A percentile compares a stretch with the other conserved stretches of the same genome.
Evolutionary conservation across 2,113 vertebrate genomes (phyloP).

Genomic region (Notothenia rossii): DNA sequence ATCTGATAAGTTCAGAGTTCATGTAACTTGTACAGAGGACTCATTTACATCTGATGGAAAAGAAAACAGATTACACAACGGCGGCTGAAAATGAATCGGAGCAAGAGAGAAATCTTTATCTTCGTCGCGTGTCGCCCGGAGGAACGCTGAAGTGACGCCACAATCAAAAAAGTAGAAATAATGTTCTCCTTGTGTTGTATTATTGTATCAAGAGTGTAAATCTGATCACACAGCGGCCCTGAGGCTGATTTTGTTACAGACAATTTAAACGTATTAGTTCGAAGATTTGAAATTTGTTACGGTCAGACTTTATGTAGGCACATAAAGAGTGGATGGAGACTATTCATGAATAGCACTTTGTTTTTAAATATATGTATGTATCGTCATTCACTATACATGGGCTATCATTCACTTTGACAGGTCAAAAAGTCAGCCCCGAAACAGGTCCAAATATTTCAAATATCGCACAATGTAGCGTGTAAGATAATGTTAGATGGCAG

Average conservation of each 20-base stretch:
- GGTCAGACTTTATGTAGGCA: constrained; percentile 10
- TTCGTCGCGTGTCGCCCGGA: constrained; percentile 26
- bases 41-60: constrained; percentile 33
- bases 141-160: constrained; percentile 30
- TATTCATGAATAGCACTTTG: background rate
- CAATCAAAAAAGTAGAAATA: constrained; percentile 48
- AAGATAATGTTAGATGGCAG: background rate
- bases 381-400: too few species aligned
- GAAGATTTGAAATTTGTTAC: constrained; percentile 36
- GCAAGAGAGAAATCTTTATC: constrained; percentile 57
- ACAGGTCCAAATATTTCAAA: too few species aligned
- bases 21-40: constrained; percentile 37
- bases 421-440: too few species aligned
- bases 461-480: too few species aligned
- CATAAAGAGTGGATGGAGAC: background rate
- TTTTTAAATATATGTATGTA: background rate
- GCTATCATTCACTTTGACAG: too few species aligned
- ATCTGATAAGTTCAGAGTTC: constrained; percentile 55
- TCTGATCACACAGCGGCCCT: constrained; percentile 50
- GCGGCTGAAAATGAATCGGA: background rate
- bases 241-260: constrained; percentile 41
- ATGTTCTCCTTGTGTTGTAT: constrained; percentile 39
- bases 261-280: constrained; percentile 34
- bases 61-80: constrained; percentile 62
- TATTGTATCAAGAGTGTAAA: constrained; percentile 18